Percentiles rank a stretch among this genome's conserved stretches.
phyloP scores from a whole-genome alignment of 2,797 vertebrate species.

The Craterocephalus amniculus region DNA sequence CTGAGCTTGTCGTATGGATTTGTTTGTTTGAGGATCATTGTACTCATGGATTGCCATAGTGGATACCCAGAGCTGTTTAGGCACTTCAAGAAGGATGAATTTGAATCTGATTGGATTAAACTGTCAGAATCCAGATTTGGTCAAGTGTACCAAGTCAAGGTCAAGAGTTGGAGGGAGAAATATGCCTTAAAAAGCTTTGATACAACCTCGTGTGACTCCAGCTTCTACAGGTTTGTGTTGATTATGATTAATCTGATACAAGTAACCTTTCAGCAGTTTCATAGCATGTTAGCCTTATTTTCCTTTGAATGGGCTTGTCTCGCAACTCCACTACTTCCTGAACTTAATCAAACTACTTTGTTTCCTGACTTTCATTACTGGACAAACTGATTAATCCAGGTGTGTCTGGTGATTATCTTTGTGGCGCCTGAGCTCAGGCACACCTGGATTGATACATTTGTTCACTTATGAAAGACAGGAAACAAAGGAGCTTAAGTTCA shows the following conservation, averaged over 20 bases:
- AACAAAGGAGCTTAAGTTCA: too few species aligned
- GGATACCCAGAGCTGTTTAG: conserved; percentile 53
- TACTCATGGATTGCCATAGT: conserved; percentile 59
- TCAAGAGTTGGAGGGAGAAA: conserved; percentile 81
- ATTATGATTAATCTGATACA: not conserved
- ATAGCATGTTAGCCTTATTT: too few species aligned
- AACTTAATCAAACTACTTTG: too few species aligned
- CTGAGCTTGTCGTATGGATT: not conserved
- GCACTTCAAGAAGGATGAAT: conserved; percentile 85
- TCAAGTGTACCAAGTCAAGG: conserved; percentile 86
- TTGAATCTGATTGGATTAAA: conserved; percentile 86
- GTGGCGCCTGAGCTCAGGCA: too few species aligned
- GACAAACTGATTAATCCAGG: too few species aligned
- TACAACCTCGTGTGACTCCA: conserved; percentile 43
- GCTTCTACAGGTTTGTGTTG: conserved; percentile 77
- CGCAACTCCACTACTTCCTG: too few species aligned
- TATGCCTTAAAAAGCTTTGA: conserved; percentile 85
- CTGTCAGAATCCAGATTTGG: conserved; percentile 85
- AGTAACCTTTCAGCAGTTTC: not conserved
- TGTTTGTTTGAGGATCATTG: conserved; percentile 19
- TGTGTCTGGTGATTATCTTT: too few species aligned
- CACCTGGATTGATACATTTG: too few species aligned
- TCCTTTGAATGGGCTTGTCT: not conserved
- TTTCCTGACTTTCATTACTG: too few species aligned
- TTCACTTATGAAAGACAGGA: too few species aligned